Conservation (phyloP, 2,113 vertebrate genomes). For the Bos javanicus region DNA sequence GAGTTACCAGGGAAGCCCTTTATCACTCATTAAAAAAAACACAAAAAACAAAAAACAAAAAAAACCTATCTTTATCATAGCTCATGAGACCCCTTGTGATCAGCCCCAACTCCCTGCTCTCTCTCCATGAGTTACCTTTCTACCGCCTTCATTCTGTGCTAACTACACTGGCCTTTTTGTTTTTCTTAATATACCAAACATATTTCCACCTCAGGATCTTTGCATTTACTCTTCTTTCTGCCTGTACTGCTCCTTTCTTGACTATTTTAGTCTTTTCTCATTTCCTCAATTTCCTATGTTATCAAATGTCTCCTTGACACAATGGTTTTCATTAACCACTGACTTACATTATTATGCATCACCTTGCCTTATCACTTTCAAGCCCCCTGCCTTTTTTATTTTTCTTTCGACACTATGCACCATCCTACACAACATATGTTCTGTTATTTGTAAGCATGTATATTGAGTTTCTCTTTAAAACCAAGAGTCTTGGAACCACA, state of each 20-base stretch:
- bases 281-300: background rate
- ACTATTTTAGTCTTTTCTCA: background rate
- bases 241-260: background rate
- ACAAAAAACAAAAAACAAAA: too few relatives aligned
- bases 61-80: background rate
- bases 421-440: background rate
- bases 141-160: background rate
- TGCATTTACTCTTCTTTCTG: background rate
- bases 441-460: background rate
- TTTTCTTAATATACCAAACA: background rate
- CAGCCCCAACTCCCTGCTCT: background rate
- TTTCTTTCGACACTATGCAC: background rate
- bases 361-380: background rate
- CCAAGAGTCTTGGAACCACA: background rate
- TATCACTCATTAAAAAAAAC: background rate
- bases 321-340: background rate
- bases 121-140: background rate
- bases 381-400: background rate
- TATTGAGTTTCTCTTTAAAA: background rate
- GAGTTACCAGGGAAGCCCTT: background rate
- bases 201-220: background rate
- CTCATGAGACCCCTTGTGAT: background rate
- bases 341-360: fast-evolving
- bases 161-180: background rate
- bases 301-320: too few relatives aligned